These are phyloP conservation scores for Trichonephila inaurata DNA, from an alignment of 1,140 invertebrate genomes.

Conservation along the genomic window DNA sequence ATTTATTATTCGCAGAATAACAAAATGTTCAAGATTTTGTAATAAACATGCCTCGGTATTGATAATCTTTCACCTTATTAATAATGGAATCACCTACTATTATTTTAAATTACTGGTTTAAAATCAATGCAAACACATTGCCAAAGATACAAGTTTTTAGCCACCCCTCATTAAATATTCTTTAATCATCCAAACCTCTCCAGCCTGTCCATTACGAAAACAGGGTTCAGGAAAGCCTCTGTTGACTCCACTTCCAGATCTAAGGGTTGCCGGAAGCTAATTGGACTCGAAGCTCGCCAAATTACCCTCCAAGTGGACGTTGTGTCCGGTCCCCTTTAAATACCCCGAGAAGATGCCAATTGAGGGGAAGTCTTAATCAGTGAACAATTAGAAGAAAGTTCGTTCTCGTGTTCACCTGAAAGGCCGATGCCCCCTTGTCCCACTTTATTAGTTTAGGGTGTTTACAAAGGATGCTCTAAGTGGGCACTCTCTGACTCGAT, in stretches of 20 bases:
- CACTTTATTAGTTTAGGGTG: constrained; percentile 8
- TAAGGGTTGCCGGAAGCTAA: not conserved
- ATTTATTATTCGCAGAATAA: too few relatives aligned
- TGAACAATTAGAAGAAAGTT: constrained; percentile 62
- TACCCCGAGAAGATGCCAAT: constrained; percentile 35
- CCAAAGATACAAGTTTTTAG: not conserved
- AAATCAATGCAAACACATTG: too few relatives aligned
- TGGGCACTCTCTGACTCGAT: not conserved
- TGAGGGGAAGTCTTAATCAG: constrained; percentile 25
- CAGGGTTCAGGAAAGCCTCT: not conserved
- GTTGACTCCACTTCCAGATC: too few relatives aligned
- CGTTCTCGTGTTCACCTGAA: constrained; percentile 2
- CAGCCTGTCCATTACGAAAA: not conserved
- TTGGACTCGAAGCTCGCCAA: constrained; percentile 28
- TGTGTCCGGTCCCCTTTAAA: not conserved
- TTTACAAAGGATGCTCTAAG: not conserved
- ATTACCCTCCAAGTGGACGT: not conserved
- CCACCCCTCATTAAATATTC: not conserved
- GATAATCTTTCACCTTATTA: too few relatives aligned
- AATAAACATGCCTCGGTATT: too few relatives aligned
- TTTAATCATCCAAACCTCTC: not conserved
- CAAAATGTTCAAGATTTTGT: too few relatives aligned
- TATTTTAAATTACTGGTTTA: too few relatives aligned
- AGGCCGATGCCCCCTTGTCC: not conserved
- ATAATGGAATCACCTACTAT: too few relatives aligned